Evolutionary conservation across 1,140 invertebrate species (phyloP), one percentile per base, ranked within the genome.

Genomic region (Drosophila eugracilis): DNA sequence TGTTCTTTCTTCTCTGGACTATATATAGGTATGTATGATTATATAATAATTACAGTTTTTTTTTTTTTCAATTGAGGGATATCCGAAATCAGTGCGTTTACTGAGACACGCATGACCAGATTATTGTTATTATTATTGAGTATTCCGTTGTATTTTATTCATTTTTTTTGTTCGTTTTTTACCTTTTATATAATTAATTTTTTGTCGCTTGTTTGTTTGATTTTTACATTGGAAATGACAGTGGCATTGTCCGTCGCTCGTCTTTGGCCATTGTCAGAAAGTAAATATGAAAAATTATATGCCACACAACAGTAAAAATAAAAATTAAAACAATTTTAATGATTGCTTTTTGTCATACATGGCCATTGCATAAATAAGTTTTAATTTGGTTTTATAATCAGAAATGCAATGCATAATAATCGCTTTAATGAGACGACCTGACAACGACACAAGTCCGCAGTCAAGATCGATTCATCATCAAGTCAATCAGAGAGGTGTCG

Each of bases 321-420:
- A 49, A 39, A 80, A 76, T 57, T 72, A 81, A 57, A 76, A 70
- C 37, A 52, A 81, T 72, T 52, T 41, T 66, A 71, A 81, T 73
- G 58, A 77, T 58, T 57, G 54, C 59, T 44, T 78, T 80, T 76
- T 72, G 58, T 57, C 65, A 55, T 42, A 48, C 49, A 39, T 14
- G 49, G 48, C n/a, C 81, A 58, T 49, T 70, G 83, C 58, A 88
- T 85, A 77, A 85, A 85, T 86, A 85, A 77, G 58, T 85, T 86
- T 86, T 81, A 85, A 85, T 85, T 85, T 74, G 77, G 67, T 76
- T 84, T 85, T 67, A 72, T 85, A 85, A 84, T 84, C 80, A 79
- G 71, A 75, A 85, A 63, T 76, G 72, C 80, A 81, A 77, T 88
- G 77, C 81, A 88, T 85, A 85, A 88, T 86, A 88, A 85, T 81